Evolutionary conservation across 2,888 invertebrate genomes (phyloP).

Genomic region (Hemistola chrysoprasaria): DNA sequence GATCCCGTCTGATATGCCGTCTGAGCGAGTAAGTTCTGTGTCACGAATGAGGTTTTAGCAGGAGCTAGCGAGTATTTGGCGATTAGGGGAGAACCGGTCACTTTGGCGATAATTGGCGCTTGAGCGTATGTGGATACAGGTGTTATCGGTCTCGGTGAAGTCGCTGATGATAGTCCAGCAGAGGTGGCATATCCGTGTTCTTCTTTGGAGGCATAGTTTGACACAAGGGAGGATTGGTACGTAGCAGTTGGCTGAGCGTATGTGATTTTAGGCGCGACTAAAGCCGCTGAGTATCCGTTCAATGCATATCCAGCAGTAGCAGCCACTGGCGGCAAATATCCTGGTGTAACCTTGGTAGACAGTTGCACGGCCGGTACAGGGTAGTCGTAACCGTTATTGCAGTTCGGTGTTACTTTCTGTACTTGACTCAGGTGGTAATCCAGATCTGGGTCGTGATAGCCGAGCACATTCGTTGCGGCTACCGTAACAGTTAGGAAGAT

Average conservation of each 20-base stretch:
- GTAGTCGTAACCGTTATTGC: constrained; percentile 78
- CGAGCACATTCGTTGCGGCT: constrained; percentile 49
- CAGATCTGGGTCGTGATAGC: constrained; percentile 74
- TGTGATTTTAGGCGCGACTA: constrained; percentile 54
- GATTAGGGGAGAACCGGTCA: constrained; percentile 71
- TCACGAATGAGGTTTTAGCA: constrained; percentile 53
- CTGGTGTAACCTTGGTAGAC: constrained; percentile 56
- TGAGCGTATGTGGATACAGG: constrained; percentile 72
- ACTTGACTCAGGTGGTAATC: constrained; percentile 72
- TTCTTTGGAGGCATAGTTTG: constrained; percentile 60
- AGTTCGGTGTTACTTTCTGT: constrained; percentile 53
- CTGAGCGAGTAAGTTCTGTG: constrained; percentile 60
- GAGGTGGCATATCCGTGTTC: constrained; percentile 81
- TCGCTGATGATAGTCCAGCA: constrained; percentile 69
- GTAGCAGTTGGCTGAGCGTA: constrained; percentile 53
- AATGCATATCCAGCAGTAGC: constrained; percentile 35
- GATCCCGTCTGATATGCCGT: constrained; percentile 54
- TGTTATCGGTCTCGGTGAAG: constrained; percentile 56
- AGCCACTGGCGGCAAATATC: constrained; percentile 33
- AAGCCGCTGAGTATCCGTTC: constrained; percentile 41
- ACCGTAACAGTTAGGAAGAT: constrained; percentile 45
- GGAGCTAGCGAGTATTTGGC: constrained; percentile 60
- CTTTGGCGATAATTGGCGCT: constrained; percentile 77
- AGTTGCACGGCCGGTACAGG: constrained; percentile 79
- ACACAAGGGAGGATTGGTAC: constrained; percentile 39